These are phyloP conservation scores for Apodemia zela DNA, from an alignment of 2,888 invertebrate genomes.

Conservation along the genomic window DNA sequence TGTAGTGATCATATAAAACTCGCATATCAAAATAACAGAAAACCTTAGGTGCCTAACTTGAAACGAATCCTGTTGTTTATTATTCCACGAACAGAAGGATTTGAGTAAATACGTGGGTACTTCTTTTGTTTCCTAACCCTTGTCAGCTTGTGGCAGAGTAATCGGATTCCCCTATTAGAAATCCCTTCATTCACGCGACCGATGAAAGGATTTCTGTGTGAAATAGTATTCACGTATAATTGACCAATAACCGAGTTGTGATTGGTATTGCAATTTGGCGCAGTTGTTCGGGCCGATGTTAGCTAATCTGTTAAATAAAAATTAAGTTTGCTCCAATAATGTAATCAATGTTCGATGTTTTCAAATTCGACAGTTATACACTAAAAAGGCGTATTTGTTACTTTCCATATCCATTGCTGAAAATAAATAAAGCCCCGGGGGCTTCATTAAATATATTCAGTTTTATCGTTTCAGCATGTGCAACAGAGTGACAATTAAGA, in stretches of 20 bases:
- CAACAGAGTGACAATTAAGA: too few species aligned
- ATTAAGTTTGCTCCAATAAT: not conserved
- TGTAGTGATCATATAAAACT: not conserved
- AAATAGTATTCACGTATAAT: constrained; percentile 51
- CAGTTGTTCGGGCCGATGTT: not conserved
- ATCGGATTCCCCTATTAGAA: constrained; percentile 64
- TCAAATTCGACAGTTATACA: too few species aligned
- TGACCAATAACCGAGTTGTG: constrained; percentile 43
- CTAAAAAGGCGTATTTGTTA: not conserved
- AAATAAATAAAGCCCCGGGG: too few species aligned
- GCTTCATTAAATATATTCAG: too few species aligned
- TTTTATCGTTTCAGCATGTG: too few species aligned
- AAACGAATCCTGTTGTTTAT: not conserved
- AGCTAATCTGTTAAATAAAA: not conserved
- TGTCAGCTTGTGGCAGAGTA: constrained; percentile 56
- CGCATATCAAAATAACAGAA: not conserved
- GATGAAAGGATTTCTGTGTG: constrained; percentile 8
- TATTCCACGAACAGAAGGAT: constrained; percentile 9
- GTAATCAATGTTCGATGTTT: too few species aligned
- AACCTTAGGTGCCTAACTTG: not conserved
- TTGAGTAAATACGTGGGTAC: constrained; percentile 21
- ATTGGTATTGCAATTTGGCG: constrained; percentile 9
- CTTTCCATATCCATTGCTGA: too few species aligned
- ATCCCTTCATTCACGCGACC: constrained; percentile 47
- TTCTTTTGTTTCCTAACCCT: constrained; percentile 60